phyloP scores from a whole-genome alignment of 2,888 invertebrate species.

The Dolichomitus sp. region DNA sequence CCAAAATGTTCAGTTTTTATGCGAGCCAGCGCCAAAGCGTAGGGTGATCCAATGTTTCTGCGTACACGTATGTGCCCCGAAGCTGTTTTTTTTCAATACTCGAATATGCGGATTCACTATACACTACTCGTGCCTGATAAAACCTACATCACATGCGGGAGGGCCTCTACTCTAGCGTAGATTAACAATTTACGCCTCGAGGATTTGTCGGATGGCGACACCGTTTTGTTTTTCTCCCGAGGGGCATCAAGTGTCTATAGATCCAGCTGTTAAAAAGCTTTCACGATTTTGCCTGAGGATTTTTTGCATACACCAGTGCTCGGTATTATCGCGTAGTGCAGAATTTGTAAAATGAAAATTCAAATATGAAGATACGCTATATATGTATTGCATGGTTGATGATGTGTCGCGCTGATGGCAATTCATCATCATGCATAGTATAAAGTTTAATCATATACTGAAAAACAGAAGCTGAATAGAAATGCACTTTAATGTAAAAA shows the following conservation, averaged over 20 bases:
- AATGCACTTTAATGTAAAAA: constrained; percentile 25
- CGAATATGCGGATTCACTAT: constrained; percentile 23
- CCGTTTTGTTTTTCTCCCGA: constrained; percentile 10
- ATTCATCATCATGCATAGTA: constrained; percentile 5
- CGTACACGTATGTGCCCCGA: constrained; percentile 3
- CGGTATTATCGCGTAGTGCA: background rate
- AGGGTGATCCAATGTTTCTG: constrained; percentile 1
- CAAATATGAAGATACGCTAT: background rate
- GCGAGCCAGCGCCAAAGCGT: background rate
- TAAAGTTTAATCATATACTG: constrained; percentile 5
- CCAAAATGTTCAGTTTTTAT: constrained; percentile 34
- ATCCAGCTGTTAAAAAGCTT: background rate
- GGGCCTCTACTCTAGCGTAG: constrained; percentile 3
- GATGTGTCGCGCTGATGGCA: background rate
- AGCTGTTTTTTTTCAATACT: constrained; percentile 13
- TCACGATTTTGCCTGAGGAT: background rate
- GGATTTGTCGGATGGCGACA: constrained; percentile 34
- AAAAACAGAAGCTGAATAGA: background rate
- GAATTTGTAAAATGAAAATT: background rate
- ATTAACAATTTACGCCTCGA: constrained; percentile 41
- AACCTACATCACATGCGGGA: constrained; percentile 27
- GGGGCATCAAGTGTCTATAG: background rate
- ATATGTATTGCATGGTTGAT: background rate
- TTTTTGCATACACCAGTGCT: background rate
- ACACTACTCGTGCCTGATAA: background rate